Base-by-base conservation (phyloP, 2,797 vertebrate species). In the Chromis chromis region DNA sequence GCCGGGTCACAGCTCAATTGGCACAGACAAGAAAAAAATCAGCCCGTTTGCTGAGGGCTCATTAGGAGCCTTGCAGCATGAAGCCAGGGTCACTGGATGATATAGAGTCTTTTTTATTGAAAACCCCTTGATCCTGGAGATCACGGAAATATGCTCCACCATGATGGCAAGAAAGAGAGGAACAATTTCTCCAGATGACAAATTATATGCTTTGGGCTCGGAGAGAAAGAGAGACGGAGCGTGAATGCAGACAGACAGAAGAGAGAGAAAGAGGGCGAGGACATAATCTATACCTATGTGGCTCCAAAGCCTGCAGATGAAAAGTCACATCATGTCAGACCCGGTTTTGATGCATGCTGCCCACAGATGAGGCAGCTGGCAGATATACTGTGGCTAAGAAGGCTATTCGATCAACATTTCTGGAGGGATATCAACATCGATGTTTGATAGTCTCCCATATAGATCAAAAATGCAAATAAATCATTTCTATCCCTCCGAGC, bases 1-100 rank as follows among this genome's bases (percentile, higher is more conserved):
- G 81, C 66, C 49, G 31, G 90, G 91, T 94, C 89, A 92, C 83
- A 88, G 86, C 85, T 94, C 88, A 88, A 86, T 80, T 86, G 82
- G 82, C 82, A 82, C 59, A 82, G 83, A 85, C 76, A 68, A 78
- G 78, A 79, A 53, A 76, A 65, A 89, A 81, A 70, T 72, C 61
- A 59, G 65, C 70, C 74, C 39, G 28, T 88, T 91, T 84, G 81
- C 86, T 16, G 69, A 72, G 81, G 83, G 82, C 88, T 91, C 90
- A 90, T 92, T 94, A 92, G 78, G 50, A 86, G 84, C 74, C 80
- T 80, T 76, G 74, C 78, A 76, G 67, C 55, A 11, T 86, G 76
- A 83, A 85, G 70, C 76, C 59, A 69, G 85, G 84, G 87, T 78
- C 86, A 85, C 74, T 50, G 65, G 74, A 85, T 83, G 75, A 85